Conservation (phyloP, 2,113 vertebrate species). For the Thamnophis sirtalis region DNA sequence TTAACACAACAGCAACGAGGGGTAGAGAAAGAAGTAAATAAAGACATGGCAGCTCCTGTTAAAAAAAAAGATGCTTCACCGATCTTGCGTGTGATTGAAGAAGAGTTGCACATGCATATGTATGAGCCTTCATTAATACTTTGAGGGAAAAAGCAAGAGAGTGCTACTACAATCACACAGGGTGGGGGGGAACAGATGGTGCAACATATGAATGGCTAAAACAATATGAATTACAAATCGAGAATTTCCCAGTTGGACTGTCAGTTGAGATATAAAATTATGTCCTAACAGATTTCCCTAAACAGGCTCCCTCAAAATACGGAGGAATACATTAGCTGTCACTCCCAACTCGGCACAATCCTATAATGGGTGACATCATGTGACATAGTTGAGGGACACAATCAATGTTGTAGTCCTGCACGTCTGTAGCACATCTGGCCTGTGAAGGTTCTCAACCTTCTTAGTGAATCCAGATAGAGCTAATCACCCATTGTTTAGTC, state of each 20-base stretch:
- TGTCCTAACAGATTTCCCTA: neutral
- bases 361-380: neutral
- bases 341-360: neutral
- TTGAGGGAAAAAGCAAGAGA: neutral
- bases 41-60: neutral
- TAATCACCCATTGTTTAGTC: neutral
- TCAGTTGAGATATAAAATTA: neutral
- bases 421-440: neutral
- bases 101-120: neutral
- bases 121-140: neutral
- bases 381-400: neutral
- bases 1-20: neutral
- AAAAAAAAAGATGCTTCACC: neutral
- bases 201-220: neutral
- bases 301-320: neutral
- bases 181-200: neutral
- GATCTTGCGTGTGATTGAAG: neutral
- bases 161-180: neutral
- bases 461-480: neutral
- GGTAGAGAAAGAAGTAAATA: neutral
- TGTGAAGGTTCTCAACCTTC: neutral
- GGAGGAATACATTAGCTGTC: neutral
- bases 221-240: neutral
- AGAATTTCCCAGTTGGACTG: neutral
- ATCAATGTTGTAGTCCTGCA: neutral